Evolutionary conservation across 2,113 vertebrate genomes (phyloP).

Genomic region (Notiomystis cincta): DNA sequence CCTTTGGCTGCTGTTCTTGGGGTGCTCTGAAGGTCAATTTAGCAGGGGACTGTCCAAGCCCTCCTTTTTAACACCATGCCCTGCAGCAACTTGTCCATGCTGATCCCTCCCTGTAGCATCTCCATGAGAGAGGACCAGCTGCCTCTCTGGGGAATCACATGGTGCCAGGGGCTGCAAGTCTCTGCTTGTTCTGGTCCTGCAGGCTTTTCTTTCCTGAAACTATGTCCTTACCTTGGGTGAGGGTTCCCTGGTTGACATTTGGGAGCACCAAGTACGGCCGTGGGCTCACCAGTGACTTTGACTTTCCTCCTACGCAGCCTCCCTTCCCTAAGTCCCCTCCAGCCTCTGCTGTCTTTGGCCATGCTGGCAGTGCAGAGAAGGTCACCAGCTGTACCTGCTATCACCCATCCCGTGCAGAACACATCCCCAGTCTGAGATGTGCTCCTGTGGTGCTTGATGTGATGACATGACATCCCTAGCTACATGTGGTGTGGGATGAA

Average conservation of each 20-base stretch:
- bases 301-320: not conserved
- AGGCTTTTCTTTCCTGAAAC: not conserved
- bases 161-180: not conserved
- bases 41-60: not conserved
- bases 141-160: not conserved
- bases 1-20: not conserved
- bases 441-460: not conserved
- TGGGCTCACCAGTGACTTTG: not conserved
- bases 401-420: not conserved
- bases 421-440: not conserved
- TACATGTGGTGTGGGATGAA: rapidly evolving
- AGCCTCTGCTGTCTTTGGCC: not conserved
- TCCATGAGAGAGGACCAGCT: not conserved
- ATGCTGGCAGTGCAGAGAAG: not conserved
- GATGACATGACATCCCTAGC: not conserved
- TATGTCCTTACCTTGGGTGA: not conserved
- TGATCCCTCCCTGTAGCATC: rapidly evolving
- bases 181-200: rapidly evolving
- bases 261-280: rapidly evolving
- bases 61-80: rapidly evolving
- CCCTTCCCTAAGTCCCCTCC: not conserved
- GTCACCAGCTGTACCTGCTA: not conserved
- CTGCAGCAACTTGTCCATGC: rapidly evolving
- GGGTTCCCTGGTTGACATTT: not conserved
- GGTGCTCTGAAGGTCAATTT: not conserved